These are phyloP conservation scores for Drosophila tropicalis DNA, from an alignment of 1,140 invertebrate genomes.

Conservation along the genomic window DNA sequence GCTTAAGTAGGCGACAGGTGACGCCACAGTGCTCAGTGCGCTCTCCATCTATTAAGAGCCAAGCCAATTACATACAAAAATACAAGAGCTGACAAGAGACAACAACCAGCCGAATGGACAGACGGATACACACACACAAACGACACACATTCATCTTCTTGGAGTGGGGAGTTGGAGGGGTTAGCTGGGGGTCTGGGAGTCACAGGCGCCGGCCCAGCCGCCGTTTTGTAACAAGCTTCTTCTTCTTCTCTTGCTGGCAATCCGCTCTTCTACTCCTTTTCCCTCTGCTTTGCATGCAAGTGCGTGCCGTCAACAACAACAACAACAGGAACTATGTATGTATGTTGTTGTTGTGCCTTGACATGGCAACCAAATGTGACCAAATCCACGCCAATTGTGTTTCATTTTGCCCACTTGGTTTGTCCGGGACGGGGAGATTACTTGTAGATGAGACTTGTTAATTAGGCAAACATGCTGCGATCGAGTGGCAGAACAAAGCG, in stretches of 20 bases:
- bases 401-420: conserved; percentile 8
- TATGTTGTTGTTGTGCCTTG: conserved; percentile 36
- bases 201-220: conserved; percentile 51
- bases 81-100: conserved; percentile 72
- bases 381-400: conserved; percentile 63
- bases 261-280: neutral
- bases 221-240: conserved; percentile 53
- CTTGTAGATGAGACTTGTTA: conserved; percentile 54
- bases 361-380: conserved; percentile 40
- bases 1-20: conserved; percentile 69
- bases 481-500: conserved; percentile 32
- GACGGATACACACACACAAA: conserved; percentile 5
- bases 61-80: conserved; percentile 80
- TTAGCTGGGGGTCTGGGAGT: conserved; percentile 1
- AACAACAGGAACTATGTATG: neutral
- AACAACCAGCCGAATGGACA: conserved; percentile 19
- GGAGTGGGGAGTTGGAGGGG: neutral
- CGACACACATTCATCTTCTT: conserved; percentile 74
- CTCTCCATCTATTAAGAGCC: conserved; percentile 69
- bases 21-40: conserved; percentile 54
- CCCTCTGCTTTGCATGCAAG: conserved; percentile 48
- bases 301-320: conserved; percentile 15
- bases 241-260: neutral
- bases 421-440: neutral
- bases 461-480: conserved; percentile 50